phyloP scores from a whole-genome alignment of 1,140 invertebrate species.

The Arion vulgaris region DNA sequence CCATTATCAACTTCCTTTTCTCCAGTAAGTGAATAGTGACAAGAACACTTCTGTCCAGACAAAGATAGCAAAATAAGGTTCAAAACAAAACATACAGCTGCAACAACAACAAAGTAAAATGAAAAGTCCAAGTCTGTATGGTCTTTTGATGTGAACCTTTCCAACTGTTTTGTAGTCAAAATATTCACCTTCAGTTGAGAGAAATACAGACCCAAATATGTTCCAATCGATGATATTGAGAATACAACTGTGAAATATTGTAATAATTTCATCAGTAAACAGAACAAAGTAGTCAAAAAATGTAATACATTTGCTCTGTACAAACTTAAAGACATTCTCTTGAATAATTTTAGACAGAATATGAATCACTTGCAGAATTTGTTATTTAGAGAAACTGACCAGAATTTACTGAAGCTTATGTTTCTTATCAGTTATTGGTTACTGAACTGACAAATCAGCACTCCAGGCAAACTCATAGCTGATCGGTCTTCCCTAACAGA shows the following conservation, averaged over 20 bases:
- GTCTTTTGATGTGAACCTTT: constrained; percentile 81
- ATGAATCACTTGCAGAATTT: too few relatives aligned
- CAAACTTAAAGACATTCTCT: too few relatives aligned
- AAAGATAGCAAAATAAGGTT: constrained; percentile 84
- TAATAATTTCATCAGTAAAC: constrained; percentile 17
- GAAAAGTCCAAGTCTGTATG: constrained; percentile 82
- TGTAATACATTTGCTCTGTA: too few relatives aligned
- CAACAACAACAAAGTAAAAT: constrained; percentile 86
- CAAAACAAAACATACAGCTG: constrained; percentile 80
- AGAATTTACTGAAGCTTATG: too few relatives aligned
- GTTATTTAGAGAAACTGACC: too few relatives aligned
- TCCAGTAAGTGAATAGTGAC: constrained; percentile 54
- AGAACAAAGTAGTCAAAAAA: background rate
- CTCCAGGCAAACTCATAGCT: too few relatives aligned
- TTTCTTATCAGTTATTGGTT: too few relatives aligned
- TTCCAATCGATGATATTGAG: constrained; percentile 79
- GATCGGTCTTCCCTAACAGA: too few relatives aligned
- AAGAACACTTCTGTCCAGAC: constrained; percentile 57
- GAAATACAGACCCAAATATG: constrained; percentile 85
- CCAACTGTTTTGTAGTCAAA: constrained; percentile 81
- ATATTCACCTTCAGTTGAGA: constrained; percentile 83
- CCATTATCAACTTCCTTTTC: constrained; percentile 66
- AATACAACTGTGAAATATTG: constrained; percentile 80
- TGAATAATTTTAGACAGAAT: too few relatives aligned
- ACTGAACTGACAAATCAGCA: too few relatives aligned